These are phyloP conservation scores for Corythornis leucogaster DNA, from an alignment of 2,797 vertebrate species.

Conservation along the genomic window DNA sequence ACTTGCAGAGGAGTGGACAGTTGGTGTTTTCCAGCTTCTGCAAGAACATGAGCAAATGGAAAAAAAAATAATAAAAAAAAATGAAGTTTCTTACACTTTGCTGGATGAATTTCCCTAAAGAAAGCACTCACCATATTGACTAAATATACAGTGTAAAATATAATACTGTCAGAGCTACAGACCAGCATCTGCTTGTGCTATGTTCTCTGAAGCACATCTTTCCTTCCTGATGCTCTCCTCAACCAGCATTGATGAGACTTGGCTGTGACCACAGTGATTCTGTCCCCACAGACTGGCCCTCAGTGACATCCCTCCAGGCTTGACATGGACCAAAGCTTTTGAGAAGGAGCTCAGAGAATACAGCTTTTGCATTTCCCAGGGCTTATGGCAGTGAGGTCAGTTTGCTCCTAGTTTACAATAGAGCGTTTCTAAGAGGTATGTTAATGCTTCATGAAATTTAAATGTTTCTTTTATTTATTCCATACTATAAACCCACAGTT, in stretches of 20 bases:
- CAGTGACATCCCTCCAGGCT: background rate
- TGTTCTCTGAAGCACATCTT: background rate
- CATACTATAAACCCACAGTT: background rate
- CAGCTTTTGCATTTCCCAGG: background rate
- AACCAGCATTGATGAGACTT: background rate
- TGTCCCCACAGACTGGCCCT: background rate
- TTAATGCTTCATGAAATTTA: slow-evolving; percentile 24
- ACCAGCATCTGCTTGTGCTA: background rate
- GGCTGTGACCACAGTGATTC: background rate
- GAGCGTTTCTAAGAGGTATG: slow-evolving; percentile 24
- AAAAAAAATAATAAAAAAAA: no score
- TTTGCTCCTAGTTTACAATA: slow-evolving; percentile 36
- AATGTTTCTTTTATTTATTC: slow-evolving; percentile 12
- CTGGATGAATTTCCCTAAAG: background rate
- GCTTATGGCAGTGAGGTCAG: slow-evolving; percentile 21
- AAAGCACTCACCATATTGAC: background rate
- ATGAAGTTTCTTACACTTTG: background rate
- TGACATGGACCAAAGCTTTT: background rate
- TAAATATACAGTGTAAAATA: background rate
- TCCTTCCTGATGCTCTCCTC: background rate
- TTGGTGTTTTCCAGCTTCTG: background rate
- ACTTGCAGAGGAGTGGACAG: background rate
- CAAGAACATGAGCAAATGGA: background rate
- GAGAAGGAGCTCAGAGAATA: background rate
- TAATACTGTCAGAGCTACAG: background rate